These are phyloP conservation scores for Ruditapes philippinarum DNA, from an alignment of 1,140 invertebrate species.

Conservation along the genomic window DNA sequence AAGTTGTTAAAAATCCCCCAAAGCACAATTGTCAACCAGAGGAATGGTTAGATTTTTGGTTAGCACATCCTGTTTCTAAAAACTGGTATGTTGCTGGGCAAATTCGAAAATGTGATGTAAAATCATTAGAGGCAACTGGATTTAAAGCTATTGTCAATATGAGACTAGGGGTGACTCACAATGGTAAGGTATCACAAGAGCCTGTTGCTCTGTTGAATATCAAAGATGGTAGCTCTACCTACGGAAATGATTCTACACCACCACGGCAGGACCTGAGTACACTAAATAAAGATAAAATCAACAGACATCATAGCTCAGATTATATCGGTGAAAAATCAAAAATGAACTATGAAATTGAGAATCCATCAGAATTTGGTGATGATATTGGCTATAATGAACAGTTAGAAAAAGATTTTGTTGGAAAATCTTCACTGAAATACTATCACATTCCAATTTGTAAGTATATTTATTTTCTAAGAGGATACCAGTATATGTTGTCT, in stretches of 20 bases:
- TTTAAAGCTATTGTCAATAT: constrained; percentile 80
- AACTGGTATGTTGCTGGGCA: constrained; percentile 82
- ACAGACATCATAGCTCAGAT: constrained; percentile 69
- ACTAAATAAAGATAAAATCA: constrained; percentile 73
- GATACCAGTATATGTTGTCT: too few species aligned
- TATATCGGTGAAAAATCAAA: constrained; percentile 75
- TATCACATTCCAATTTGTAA: constrained; percentile 80
- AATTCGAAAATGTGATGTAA: constrained; percentile 74
- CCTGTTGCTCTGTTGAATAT: constrained; percentile 79
- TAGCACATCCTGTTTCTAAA: constrained; percentile 78
- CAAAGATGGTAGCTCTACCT: constrained; percentile 73
- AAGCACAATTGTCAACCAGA: constrained; percentile 70
- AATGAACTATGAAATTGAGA: constrained; percentile 79
- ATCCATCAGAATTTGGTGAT: constrained; percentile 82
- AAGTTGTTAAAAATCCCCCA: constrained; percentile 70
- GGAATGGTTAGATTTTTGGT: constrained; percentile 81
- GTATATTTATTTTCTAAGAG: constrained; percentile 29
- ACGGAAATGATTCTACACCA: constrained; percentile 66
- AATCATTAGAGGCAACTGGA: constrained; percentile 69
- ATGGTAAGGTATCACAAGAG: constrained; percentile 76
- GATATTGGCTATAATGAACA: constrained; percentile 81
- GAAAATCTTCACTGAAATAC: constrained; percentile 73
- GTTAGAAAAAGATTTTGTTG: constrained; percentile 70
- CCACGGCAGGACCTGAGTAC: constrained; percentile 71
- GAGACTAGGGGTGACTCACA: constrained; percentile 71